Percentiles rank a stretch among this genome's conserved stretches.
Evolutionary conservation across 1,140 invertebrate species (phyloP).

Genomic region (Ceratosolen solmsi): DNA sequence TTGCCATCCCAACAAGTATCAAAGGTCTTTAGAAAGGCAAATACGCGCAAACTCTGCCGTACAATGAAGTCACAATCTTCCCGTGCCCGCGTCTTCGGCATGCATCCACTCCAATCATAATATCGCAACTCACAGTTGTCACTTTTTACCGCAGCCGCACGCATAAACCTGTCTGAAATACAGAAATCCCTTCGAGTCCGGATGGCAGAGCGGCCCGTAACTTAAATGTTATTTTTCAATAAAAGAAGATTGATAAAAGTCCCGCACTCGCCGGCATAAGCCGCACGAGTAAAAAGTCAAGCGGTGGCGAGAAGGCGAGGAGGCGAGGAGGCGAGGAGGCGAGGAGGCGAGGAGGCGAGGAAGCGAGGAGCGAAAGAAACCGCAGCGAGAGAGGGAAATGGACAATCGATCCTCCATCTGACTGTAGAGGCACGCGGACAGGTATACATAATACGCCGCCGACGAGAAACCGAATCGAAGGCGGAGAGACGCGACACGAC

Average conservation of each 20-base stretch:
- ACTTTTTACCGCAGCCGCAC: background rate
- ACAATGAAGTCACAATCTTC: slow-evolving; percentile 14
- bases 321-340: background rate
- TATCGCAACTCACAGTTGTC: slow-evolving; percentile 22
- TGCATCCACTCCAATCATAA: slow-evolving; percentile 24
- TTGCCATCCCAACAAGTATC: too few relatives aligned
- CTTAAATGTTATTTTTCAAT: slow-evolving; percentile 35
- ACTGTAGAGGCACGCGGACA: background rate
- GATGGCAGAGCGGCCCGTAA: slow-evolving; percentile 28
- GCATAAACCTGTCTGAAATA: slow-evolving; percentile 41
- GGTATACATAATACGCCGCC: background rate
- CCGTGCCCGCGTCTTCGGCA: background rate
- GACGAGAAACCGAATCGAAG: slow-evolving; percentile 15
- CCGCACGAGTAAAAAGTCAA: background rate
- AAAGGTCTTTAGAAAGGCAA: background rate
- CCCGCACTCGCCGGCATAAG: background rate
- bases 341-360: background rate
- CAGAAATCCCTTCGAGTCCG: background rate
- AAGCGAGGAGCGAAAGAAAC: slow-evolving; percentile 5
- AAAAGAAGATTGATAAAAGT: slow-evolving; percentile 33
- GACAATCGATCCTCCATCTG: slow-evolving; percentile 30
- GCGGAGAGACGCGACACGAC: background rate
- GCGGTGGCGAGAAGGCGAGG: background rate
- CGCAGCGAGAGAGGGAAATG: slow-evolving; percentile 15
- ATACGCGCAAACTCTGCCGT: background rate